phyloP scores from a whole-genome alignment of 2,113 vertebrate genomes.

The Polypterus bichir region DNA sequence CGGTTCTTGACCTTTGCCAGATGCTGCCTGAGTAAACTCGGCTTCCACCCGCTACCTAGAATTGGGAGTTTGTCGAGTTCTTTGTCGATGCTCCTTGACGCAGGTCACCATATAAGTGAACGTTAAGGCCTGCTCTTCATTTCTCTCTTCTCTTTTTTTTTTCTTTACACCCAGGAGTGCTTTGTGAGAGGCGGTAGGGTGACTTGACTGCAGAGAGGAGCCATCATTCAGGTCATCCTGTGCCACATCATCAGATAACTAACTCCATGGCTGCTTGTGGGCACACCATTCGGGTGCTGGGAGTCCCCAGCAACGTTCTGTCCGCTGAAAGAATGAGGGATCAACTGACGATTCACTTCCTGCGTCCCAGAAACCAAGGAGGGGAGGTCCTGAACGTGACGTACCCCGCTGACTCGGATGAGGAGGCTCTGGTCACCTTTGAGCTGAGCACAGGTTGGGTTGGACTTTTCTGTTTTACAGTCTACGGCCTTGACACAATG shows the following conservation, averaged over 20 bases:
- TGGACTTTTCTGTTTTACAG: not conserved
- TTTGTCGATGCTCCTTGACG: no score
- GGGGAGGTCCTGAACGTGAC: conserved; percentile 26
- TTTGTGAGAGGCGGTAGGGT: no score
- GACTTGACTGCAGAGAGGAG: no score
- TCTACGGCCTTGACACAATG: not conserved
- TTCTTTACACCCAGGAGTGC: no score
- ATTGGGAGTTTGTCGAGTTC: no score
- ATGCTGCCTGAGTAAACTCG: no score
- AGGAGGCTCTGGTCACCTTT: conserved; percentile 31
- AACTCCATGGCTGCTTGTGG: conserved; percentile 6
- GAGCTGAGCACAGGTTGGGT: conserved; percentile 23
- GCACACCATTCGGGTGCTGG: conserved; percentile 21
- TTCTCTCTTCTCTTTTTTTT: no score
- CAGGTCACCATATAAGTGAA: no score
- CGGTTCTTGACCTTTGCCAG: no score
- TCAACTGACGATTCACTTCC: conserved; percentile 33
- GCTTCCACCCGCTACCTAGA: no score
- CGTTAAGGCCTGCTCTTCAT: no score
- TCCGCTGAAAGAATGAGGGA: conserved; percentile 17
- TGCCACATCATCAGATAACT: not conserved
- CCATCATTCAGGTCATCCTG: no score
- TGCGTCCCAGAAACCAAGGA: conserved; percentile 23
- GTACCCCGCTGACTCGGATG: conserved; percentile 20
- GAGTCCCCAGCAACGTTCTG: conserved; percentile 19